Percentiles rank a stretch among this genome's conserved stretches.
phyloP scores from a whole-genome alignment of 2,797 vertebrate genomes.

The Epinephelus malabaricus region DNA sequence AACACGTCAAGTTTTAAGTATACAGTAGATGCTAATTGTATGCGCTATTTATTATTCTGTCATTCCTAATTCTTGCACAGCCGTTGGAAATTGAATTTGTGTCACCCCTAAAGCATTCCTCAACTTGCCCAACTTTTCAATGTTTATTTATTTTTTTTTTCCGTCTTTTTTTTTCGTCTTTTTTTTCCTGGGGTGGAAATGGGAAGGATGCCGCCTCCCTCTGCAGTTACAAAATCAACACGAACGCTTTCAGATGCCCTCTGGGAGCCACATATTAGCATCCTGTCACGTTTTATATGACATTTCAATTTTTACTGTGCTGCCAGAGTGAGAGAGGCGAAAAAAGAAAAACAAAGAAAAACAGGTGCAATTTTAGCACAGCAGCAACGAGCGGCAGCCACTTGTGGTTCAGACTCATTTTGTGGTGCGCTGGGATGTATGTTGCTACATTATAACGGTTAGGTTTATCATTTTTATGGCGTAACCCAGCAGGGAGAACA shows the following conservation, averaged over 20 bases:
- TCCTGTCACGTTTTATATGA: conserved; percentile 85
- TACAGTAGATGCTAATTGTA: conserved; percentile 43
- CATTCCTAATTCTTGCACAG: conserved; percentile 50
- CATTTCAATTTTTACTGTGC: conserved; percentile 84
- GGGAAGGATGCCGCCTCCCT: conserved; percentile 64
- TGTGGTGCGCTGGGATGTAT: conserved; percentile 71
- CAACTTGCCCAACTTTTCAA: conserved; percentile 59
- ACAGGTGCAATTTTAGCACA: conserved; percentile 85
- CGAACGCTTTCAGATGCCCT: conserved; percentile 79
- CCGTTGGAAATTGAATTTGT: conserved; percentile 66
- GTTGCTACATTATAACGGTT: conserved; percentile 72
- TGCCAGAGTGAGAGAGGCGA: conserved; percentile 62
- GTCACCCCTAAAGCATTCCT: conserved; percentile 59
- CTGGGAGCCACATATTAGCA: conserved; percentile 84
- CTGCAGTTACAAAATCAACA: conserved; percentile 83
- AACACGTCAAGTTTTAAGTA: conserved; percentile 21
- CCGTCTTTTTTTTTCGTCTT: neutral
- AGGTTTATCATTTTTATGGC: conserved; percentile 80
- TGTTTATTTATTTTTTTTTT: neutral
- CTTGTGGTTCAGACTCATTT: conserved; percentile 80
- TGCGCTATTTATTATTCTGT: conserved; percentile 52
- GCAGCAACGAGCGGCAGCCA: conserved; percentile 70
- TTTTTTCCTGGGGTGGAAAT: conserved; percentile 65
- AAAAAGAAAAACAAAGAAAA: conserved; percentile 79
- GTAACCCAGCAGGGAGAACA: conserved; percentile 73